A percentile compares a stretch with the other conserved stretches of the same genome.
Conservation (phyloP, 2,797 vertebrate species). For the Pangasius krempfi region DNA sequence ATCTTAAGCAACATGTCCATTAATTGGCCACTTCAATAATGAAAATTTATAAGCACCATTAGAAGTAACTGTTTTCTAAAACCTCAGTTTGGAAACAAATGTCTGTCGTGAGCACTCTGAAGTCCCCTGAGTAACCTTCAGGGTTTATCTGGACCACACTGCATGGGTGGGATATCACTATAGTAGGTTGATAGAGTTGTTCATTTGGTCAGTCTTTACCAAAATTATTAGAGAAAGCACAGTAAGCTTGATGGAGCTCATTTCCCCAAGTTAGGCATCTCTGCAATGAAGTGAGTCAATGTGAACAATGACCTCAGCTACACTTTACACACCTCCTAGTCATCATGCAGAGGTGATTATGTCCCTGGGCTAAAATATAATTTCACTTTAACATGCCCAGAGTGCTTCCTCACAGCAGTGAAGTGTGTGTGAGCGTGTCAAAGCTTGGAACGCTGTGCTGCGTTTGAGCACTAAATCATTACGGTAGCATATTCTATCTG, state of each 20-base stretch:
- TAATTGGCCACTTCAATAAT: too few species aligned
- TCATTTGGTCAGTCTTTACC: not conserved
- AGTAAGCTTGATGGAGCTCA: not conserved
- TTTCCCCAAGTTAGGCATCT: not conserved
- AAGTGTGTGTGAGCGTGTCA: not conserved
- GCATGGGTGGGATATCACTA: not conserved
- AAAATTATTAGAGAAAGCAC: not conserved
- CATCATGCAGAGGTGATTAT: conserved; percentile 20
- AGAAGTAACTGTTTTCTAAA: not conserved
- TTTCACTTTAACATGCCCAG: not conserved
- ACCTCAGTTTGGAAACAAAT: not conserved
- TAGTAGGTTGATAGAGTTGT: too few species aligned
- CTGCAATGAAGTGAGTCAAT: not conserved
- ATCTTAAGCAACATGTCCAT: too few species aligned
- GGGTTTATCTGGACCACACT: not conserved
- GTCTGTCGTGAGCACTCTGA: not conserved
- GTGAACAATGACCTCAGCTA: not conserved
- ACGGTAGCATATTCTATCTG: not conserved
- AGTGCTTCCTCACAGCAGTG: not conserved
- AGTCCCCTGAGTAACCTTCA: not conserved
- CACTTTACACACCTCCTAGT: not conserved
- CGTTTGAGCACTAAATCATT: not conserved
- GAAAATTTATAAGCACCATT: not conserved
- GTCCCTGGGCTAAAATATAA: not conserved
- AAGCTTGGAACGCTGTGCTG: not conserved